A percentile compares a stretch with the other conserved stretches of the same genome.
Evolutionary conservation across 2,797 vertebrate genomes (phyloP).

Genomic region (Sardinella longiceps): DNA sequence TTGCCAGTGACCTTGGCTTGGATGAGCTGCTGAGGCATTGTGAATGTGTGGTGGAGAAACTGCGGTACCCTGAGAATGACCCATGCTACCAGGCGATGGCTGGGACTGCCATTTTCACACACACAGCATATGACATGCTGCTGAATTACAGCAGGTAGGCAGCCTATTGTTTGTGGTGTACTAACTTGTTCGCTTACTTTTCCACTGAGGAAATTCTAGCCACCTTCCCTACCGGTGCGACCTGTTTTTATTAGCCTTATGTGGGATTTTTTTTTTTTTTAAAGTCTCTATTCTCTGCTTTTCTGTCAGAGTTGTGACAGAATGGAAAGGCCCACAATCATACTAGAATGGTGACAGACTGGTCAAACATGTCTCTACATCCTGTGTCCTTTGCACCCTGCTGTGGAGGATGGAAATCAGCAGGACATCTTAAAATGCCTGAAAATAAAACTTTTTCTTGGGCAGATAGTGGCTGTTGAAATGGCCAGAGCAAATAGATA

Average conservation of each 20-base stretch:
- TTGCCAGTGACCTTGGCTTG: conserved; percentile 73
- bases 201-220: not conserved
- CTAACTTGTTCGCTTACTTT: not conserved
- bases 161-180: not conserved
- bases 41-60: conserved; percentile 71
- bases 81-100: conserved; percentile 75
- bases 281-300: not conserved
- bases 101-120: conserved; percentile 72
- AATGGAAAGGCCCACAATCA: not conserved
- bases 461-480: not conserved
- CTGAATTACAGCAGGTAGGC: conserved; percentile 76
- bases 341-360: not conserved
- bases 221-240: not conserved
- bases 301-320: not conserved
- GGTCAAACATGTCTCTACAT: not conserved
- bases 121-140: conserved; percentile 70
- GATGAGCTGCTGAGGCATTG: conserved; percentile 71
- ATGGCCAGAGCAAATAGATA: not conserved
- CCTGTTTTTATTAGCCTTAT: not conserved
- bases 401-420: not conserved
- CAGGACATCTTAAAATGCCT: not conserved
- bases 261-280: not conserved
- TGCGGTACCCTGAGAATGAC: conserved; percentile 72
- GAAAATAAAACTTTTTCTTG: not conserved
- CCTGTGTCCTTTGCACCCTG: not conserved